Percentiles rank a stretch among this genome's conserved stretches.
Evolutionary conservation across 2,797 vertebrate genomes (phyloP).

Genomic region (Pseudochromis fuscus): DNA sequence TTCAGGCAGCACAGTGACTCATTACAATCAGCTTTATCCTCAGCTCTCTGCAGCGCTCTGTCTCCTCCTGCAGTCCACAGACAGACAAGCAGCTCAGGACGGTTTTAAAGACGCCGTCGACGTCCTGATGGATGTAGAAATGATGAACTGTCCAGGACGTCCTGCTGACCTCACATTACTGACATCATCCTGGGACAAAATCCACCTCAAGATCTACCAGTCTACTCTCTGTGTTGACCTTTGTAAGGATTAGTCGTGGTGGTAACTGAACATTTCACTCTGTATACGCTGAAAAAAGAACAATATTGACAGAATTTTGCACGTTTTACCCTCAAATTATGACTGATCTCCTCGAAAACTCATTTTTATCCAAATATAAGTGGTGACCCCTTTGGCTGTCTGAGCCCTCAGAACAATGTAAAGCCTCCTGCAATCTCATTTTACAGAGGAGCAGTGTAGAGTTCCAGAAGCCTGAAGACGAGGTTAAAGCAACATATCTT

Average conservation of each 20-base stretch:
- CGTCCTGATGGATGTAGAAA: neutral
- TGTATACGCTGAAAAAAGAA: too few species aligned
- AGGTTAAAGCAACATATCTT: neutral
- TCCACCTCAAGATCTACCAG: too few species aligned
- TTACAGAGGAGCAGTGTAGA: too few species aligned
- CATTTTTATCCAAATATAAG: neutral
- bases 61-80: slow-evolving; percentile 41
- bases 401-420: too few species aligned
- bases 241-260: too few species aligned
- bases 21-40: neutral
- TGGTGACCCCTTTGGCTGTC: neutral
- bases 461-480: too few species aligned
- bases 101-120: neutral
- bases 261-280: neutral
- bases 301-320: too few species aligned
- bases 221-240: too few species aligned
- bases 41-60: slow-evolving; percentile 41
- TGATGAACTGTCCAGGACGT: slow-evolving; percentile 31
- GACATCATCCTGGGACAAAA: neutral
- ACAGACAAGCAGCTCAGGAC: slow-evolving; percentile 24
- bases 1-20: slow-evolving; percentile 3
- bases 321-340: too few species aligned
- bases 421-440: too few species aligned
- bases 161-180: slow-evolving; percentile 47
- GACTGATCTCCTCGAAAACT: too few species aligned